These are phyloP conservation scores for Gallinago solitaria DNA, from an alignment of 2,797 vertebrate species.

Conservation along the genomic window DNA sequence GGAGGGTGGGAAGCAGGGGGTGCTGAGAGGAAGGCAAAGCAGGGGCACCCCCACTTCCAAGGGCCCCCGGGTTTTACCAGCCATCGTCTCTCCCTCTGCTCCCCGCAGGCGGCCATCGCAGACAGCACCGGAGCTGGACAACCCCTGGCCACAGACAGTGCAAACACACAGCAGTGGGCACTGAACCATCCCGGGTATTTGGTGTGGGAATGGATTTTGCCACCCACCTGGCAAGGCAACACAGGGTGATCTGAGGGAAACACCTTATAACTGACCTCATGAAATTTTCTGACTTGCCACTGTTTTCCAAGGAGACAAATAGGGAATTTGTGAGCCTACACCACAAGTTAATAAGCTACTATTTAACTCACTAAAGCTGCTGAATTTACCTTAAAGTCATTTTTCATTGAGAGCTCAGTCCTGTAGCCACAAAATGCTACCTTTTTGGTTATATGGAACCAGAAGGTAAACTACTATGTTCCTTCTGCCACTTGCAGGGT, in stretches of 20 bases:
- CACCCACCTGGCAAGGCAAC: constrained; percentile 7
- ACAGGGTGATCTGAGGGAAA: not conserved
- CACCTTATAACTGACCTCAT: not conserved
- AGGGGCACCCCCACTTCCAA: not conserved
- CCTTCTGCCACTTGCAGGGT: not conserved
- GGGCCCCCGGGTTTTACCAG: not conserved
- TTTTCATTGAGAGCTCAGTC: not conserved
- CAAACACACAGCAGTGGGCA: not conserved
- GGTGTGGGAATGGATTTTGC: not conserved
- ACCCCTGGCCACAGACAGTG: not conserved
- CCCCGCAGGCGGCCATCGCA: not conserved
- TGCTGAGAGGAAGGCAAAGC: not conserved
- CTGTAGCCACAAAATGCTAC: not conserved
- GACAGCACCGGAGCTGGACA: not conserved
- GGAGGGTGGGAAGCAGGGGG: not conserved
- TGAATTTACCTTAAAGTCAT: not conserved
- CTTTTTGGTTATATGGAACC: not conserved
- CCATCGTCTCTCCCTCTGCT: not conserved
- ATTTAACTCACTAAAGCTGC: not conserved
- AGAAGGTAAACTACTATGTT: not conserved
- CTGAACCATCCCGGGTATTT: not conserved
- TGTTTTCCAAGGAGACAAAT: constrained; percentile 13
- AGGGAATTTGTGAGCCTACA: not conserved
- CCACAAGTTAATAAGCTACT: not conserved
- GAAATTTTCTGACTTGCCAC: not conserved